These are phyloP conservation scores for Otocyon megalotis DNA, from an alignment of 2,113 vertebrate genomes.

Conservation along the genomic window DNA sequence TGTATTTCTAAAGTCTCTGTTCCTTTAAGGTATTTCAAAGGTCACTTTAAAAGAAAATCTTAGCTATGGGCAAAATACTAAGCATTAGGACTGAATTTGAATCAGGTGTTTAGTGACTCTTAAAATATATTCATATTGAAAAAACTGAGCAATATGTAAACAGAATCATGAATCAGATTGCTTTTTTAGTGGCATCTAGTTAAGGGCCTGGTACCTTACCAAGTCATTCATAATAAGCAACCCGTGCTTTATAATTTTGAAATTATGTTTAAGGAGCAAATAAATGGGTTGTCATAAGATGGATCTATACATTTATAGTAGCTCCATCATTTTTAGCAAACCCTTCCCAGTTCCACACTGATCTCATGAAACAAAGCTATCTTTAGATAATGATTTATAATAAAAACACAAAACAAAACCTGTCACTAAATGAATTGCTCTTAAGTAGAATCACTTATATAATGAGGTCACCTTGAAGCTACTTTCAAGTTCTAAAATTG, in stretches of 20 bases:
- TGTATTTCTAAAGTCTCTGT: background rate
- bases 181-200: constrained; percentile 36
- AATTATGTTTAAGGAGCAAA: constrained; percentile 44
- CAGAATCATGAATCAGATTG: constrained; percentile 63
- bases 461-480: background rate
- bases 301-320: background rate
- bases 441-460: background rate
- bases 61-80: background rate
- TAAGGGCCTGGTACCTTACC: constrained; percentile 63
- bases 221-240: constrained; percentile 63
- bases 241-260: constrained; percentile 40
- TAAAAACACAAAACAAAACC: background rate
- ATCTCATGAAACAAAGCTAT: constrained; percentile 28
- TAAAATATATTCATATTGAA: constrained; percentile 48
- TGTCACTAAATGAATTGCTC: background rate
- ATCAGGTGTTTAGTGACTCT: constrained; percentile 42
- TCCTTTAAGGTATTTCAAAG: background rate
- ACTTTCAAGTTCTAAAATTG: constrained; percentile 44
- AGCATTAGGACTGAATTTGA: constrained; percentile 46
- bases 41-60: constrained; percentile 3
- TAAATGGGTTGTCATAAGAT: constrained; percentile 39
- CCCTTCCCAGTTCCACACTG: background rate
- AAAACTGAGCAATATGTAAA: constrained; percentile 57
- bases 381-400: constrained; percentile 41
- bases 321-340: background rate